Evolutionary conservation across 1,140 invertebrate genomes (phyloP).

Genomic region (Prorops nasuta): DNA sequence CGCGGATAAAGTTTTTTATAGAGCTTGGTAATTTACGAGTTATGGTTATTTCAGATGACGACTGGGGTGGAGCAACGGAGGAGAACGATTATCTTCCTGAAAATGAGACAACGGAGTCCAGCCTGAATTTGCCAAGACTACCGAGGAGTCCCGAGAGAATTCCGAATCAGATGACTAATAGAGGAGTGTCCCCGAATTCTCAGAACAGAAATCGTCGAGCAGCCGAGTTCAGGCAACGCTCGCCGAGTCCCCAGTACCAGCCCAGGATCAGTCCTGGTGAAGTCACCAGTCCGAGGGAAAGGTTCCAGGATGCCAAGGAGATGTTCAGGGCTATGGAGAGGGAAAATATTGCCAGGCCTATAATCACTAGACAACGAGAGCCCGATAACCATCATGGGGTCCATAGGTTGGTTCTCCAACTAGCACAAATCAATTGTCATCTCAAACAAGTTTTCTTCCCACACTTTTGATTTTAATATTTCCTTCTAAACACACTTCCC

Average conservation of each 20-base stretch:
- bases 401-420: conserved; percentile 34
- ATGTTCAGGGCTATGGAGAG: conserved; percentile 77
- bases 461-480: too few relatives aligned
- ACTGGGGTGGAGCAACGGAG: conserved; percentile 49
- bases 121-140: conserved; percentile 45
- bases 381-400: conserved; percentile 39
- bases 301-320: conserved; percentile 81
- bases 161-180: conserved; percentile 20
- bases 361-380: conserved; percentile 44
- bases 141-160: conserved; percentile 46
- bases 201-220: conserved; percentile 33
- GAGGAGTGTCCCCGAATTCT: conserved; percentile 36
- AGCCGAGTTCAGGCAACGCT: conserved; percentile 55
- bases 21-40: background rate
- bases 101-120: conserved; percentile 35
- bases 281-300: conserved; percentile 63
- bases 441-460: too few relatives aligned
- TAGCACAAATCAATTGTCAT: too few relatives aligned
- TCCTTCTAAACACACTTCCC: too few relatives aligned
- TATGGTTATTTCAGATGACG: conserved; percentile 40
- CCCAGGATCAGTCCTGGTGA: conserved; percentile 42
- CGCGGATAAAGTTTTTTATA: background rate
- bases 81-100: conserved; percentile 44
- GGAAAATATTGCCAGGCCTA: conserved; percentile 60
- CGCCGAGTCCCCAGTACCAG: conserved; percentile 56